Evolutionary conservation across 2,888 invertebrate genomes (phyloP), one percentile per base, ranked within the genome.

Genomic region (Eurois occulta): DNA sequence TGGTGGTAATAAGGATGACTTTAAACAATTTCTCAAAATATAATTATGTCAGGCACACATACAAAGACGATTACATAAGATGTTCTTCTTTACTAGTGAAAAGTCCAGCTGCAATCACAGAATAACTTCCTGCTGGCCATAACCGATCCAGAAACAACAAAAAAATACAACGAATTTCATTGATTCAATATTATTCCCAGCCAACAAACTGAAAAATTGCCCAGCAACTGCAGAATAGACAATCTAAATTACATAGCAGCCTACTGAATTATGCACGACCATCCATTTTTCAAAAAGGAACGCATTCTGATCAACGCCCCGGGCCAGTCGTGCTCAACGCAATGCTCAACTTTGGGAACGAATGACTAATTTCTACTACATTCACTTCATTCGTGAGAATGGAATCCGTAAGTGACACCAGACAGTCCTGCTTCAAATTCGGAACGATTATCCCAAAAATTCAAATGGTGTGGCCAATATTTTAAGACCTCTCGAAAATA

Each of bases 351-450:
- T 84, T 81, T 74, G 74, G 74, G 83, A 87, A 77, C 81, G 73
- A 84, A 86, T 85, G 81, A 87, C 85, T 84, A 79, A 85, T 89
- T 83, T 81, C 77, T 72, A 86, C 84, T 72, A 87, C 84, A 83
- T 87, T 87, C 83, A 86, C 84, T 86, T 79, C 84, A 84, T 86
- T 90, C 92, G 93, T 93, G 93, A 92, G 93, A 93, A 92, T 88
- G 91, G 91, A 91, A 93, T 93, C 87, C 89, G 88, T 86, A 88
- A 89, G 93, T 90, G 92, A 92, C 93, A 93, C 88, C 86, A 87
- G 78, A 78, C 83, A 74, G 84, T 87, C 83, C 83, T 74, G 58
- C 60, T 82, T 81, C 67, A 83, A 88, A 86, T 86, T 88, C 60
- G 43, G 82, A 86, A 75, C 78, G 88, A 89, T 88, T 87, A 90